These are phyloP conservation scores for Columba livia DNA, from an alignment of 2,113 vertebrate species.

Conservation along the genomic window DNA sequence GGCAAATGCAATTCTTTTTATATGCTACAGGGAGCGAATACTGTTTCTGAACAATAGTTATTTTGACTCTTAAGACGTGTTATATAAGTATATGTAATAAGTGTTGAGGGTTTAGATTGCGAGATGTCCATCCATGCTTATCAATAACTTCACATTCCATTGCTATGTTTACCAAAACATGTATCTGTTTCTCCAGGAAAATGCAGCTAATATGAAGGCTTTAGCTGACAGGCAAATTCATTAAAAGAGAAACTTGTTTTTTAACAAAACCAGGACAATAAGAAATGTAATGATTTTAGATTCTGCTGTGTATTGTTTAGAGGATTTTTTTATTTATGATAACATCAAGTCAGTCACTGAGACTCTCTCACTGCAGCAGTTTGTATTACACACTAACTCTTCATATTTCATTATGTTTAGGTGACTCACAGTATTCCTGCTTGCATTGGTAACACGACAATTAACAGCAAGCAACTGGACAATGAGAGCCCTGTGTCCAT, in stretches of 20 bases:
- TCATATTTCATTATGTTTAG: slow-evolving; percentile 63
- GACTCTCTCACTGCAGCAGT: background rate
- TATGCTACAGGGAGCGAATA: background rate
- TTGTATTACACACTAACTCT: background rate
- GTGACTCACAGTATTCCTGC: slow-evolving; percentile 86
- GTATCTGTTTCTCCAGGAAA: too few species aligned
- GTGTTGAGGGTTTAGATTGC: too few species aligned
- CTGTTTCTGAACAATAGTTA: background rate
- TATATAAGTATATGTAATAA: background rate
- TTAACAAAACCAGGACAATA: background rate
- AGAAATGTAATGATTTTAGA: background rate
- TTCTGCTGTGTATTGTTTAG: background rate
- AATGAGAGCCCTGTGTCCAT: slow-evolving; percentile 63
- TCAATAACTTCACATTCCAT: too few species aligned
- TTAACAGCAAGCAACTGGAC: slow-evolving; percentile 80
- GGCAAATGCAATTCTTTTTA: background rate
- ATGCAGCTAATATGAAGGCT: too few species aligned
- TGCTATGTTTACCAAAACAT: too few species aligned
- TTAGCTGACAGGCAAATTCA: too few species aligned
- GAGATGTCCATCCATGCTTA: too few species aligned
- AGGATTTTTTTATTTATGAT: background rate
- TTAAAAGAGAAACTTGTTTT: too few species aligned
- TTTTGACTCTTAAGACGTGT: background rate
- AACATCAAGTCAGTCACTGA: background rate
- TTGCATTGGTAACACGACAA: slow-evolving; percentile 79